Conservation (phyloP, 2,888 invertebrate genomes). For the Tipula vernalis region DNA sequence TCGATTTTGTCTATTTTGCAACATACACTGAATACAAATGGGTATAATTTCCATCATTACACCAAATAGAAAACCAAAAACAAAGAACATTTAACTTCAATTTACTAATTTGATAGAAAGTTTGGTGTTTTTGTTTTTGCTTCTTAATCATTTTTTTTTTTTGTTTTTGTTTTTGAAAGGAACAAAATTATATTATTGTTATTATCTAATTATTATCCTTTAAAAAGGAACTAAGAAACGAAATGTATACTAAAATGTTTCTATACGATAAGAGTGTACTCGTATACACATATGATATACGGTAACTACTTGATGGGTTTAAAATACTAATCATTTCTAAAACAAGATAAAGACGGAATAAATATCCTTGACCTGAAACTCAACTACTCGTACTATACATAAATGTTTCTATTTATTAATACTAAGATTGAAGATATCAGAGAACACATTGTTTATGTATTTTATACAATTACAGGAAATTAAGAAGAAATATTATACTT, state of each 20-base stretch:
- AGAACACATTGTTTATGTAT: background rate
- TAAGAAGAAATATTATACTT: background rate
- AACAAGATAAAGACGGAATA: background rate
- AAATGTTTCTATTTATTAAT: background rate
- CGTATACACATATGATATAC: background rate
- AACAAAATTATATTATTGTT: constrained; percentile 4
- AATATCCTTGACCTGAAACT: background rate
- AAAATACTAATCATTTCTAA: background rate
- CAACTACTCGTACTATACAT: background rate
- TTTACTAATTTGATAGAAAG: background rate
- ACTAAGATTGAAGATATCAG: background rate
- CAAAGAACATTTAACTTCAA: background rate
- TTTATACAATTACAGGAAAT: background rate
- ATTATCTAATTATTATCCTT: constrained; percentile 4
- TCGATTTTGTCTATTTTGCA: background rate
- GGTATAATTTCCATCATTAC: background rate
- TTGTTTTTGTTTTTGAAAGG: background rate
- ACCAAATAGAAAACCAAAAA: background rate
- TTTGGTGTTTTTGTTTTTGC: background rate
- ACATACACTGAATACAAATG: background rate
- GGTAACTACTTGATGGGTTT: background rate
- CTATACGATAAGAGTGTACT: background rate
- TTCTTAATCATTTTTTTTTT: background rate
- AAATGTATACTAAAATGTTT: background rate
- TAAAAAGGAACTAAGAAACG: background rate